Evolutionary conservation across 1,140 invertebrate species (phyloP).

Genomic region (Drosophila insularis): DNA sequence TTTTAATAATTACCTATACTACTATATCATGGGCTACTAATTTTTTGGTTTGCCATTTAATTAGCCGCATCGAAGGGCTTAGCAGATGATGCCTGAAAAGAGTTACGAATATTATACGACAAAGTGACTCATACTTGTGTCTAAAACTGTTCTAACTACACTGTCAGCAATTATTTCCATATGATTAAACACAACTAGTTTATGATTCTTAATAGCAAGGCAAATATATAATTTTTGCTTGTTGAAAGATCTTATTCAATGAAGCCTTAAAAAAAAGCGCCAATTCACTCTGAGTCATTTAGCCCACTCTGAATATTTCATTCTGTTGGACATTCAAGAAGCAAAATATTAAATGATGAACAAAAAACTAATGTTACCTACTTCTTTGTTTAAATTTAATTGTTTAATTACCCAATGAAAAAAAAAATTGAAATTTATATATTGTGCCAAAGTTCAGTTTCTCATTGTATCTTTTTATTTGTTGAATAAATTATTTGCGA

Average conservation of each 20-base stretch:
- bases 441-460: no score
- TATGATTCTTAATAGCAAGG: neutral
- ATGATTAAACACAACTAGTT: neutral
- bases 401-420: no score
- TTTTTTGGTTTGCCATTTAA: constrained; percentile 29
- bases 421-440: no score
- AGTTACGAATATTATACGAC: neutral
- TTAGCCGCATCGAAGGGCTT: constrained; percentile 34
- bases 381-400: no score
- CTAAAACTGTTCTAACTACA: neutral
- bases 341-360: no score
- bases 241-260: neutral
- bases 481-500: no score
- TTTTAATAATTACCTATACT: constrained; percentile 42
- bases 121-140: constrained; percentile 12
- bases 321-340: no score
- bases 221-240: neutral
- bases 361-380: no score
- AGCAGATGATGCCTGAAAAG: constrained; percentile 31
- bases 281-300: neutral
- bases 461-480: no score
- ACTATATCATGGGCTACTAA: constrained; percentile 27
- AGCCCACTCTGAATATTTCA: neutral
- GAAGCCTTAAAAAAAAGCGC: neutral
- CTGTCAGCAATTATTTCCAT: neutral